phyloP scores from a whole-genome alignment of 2,888 invertebrate species.

The Microplitis deprimator region DNA sequence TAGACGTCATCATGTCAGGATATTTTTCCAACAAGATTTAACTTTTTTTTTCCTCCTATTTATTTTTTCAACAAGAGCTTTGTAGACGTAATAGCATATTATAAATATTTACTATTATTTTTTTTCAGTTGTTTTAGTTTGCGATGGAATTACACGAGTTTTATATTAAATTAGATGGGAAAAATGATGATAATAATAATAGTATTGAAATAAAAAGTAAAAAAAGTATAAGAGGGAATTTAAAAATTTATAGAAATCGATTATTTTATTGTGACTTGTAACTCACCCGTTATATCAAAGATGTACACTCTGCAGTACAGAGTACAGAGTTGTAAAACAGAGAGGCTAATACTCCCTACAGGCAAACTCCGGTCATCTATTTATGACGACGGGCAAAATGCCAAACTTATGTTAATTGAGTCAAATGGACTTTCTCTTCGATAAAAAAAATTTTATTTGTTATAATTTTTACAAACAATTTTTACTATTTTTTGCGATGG shows the following conservation, averaged over 20 bases:
- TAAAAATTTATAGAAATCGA: background rate
- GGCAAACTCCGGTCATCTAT: constrained; percentile 60
- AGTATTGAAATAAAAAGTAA: too few relatives aligned
- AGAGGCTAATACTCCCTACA: constrained; percentile 66
- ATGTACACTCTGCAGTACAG: background rate
- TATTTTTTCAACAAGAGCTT: background rate
- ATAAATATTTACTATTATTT: background rate
- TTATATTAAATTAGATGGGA: background rate
- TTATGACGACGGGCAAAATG: constrained; percentile 64
- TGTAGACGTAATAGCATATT: background rate
- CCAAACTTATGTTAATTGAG: constrained; percentile 68
- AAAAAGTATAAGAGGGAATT: too few relatives aligned
- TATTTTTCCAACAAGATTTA: background rate
- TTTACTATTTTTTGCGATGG: background rate
- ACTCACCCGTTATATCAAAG: constrained; percentile 38
- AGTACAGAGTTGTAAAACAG: constrained; percentile 52
- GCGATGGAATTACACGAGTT: background rate
- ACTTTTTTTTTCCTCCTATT: background rate
- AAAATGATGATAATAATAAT: background rate
- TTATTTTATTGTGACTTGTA: constrained; percentile 5
- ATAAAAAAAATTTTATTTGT: background rate
- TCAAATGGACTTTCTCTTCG: constrained; percentile 61
- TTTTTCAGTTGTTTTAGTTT: background rate
- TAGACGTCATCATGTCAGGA: background rate
- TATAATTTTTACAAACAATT: background rate